Evolutionary conservation across 2,797 vertebrate genomes (phyloP).

Genomic region (Glyptemys insculpta): DNA sequence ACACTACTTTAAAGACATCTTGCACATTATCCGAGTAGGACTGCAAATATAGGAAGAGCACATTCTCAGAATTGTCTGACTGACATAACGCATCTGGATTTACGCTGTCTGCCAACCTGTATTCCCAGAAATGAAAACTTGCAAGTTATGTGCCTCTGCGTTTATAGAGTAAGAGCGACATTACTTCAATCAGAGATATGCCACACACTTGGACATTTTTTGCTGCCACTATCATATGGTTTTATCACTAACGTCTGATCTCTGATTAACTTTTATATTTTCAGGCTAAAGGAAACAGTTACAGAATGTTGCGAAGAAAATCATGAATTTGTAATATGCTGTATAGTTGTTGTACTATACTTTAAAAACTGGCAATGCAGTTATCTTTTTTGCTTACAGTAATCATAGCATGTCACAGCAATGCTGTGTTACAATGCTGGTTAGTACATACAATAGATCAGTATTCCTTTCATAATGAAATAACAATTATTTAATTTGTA

Average conservation of each 20-base stretch:
- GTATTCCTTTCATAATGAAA: constrained; percentile 12
- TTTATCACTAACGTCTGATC: not conserved
- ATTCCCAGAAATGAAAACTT: not conserved
- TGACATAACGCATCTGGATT: not conserved
- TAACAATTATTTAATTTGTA: constrained; percentile 26
- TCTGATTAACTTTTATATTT: not conserved
- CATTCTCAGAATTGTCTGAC: not conserved
- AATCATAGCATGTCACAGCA: not conserved
- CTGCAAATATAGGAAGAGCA: not conserved
- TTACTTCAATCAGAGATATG: not conserved
- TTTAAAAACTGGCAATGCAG: not conserved
- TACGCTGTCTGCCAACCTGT: rapidly evolving
- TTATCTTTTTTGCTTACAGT: not conserved
- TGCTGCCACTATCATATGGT: not conserved
- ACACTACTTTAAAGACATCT: not conserved
- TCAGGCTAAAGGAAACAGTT: not conserved
- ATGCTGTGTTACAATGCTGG: not conserved
- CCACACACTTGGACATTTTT: not conserved
- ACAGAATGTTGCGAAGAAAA: not conserved
- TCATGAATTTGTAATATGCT: not conserved
- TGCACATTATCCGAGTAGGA: not conserved
- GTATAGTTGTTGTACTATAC: not conserved
- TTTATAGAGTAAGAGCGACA: not conserved
- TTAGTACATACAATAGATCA: not conserved
- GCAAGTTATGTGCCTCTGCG: rapidly evolving